phyloP scores from a whole-genome alignment of 2,113 vertebrate genomes.

The Pelobates fuscus region DNA sequence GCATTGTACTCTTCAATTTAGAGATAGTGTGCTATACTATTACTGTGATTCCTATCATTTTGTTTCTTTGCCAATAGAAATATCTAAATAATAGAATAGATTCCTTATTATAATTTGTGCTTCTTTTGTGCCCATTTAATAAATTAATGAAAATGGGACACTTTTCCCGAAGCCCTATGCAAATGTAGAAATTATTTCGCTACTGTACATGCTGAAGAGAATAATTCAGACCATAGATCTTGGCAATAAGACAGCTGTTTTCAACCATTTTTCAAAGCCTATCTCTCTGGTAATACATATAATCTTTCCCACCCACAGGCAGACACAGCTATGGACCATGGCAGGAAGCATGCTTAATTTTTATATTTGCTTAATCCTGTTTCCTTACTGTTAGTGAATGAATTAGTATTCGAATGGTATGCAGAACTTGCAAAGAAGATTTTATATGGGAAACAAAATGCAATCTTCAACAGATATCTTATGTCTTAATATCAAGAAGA shows the following conservation, averaged over 20 bases:
- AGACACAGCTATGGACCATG: slow-evolving; percentile 19
- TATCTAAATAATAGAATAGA: slow-evolving; percentile 11
- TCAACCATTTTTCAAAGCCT: slow-evolving; percentile 11
- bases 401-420: not conserved
- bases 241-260: slow-evolving; percentile 10
- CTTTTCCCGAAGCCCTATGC: not conserved
- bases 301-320: slow-evolving; percentile 5
- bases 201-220: slow-evolving; percentile 1
- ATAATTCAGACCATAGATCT: slow-evolving; percentile 15
- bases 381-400: not conserved
- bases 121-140: slow-evolving; percentile 12
- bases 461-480: too few relatives aligned
- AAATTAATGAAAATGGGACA: slow-evolving; percentile 7
- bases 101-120: slow-evolving; percentile 11
- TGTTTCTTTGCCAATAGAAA: not conserved
- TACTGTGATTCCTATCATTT: not conserved
- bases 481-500: too few relatives aligned
- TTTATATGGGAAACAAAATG: too few relatives aligned
- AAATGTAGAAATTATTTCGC: slow-evolving; percentile 22
- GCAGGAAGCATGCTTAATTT: not conserved
- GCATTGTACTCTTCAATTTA: slow-evolving; percentile 1
- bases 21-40: slow-evolving; percentile 1
- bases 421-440: not conserved
- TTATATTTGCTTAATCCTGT: slow-evolving; percentile 7
- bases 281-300: slow-evolving; percentile 11